A percentile compares a stretch with the other conserved stretches of the same genome.
Conservation (phyloP, 2,113 vertebrate species). For the Lophius piscatorius region DNA sequence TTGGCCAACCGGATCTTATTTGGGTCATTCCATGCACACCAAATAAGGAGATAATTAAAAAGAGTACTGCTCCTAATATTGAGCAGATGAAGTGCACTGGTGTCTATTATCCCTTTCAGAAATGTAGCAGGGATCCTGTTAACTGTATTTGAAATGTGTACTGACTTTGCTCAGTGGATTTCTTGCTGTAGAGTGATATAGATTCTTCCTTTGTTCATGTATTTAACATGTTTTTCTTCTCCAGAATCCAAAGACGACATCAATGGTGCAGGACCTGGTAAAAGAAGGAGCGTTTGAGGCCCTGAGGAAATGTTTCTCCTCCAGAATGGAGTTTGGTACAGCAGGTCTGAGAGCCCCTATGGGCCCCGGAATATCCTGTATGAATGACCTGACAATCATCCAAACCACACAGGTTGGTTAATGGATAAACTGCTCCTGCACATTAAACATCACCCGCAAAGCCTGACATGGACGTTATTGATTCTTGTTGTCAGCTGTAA, state of each 20-base stretch:
- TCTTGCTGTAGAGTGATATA: too few species aligned
- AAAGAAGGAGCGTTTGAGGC: conserved; percentile 77
- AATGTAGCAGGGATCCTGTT: too few species aligned
- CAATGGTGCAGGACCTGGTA: conserved; percentile 82
- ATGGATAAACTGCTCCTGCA: conserved; percentile 1
- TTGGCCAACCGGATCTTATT: too few species aligned
- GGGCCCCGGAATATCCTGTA: conserved; percentile 89
- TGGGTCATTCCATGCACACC: too few species aligned
- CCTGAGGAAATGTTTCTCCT: conserved; percentile 88
- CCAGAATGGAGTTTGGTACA: conserved; percentile 95
- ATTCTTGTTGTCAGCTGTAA: conserved; percentile 6
- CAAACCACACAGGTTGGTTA: conserved; percentile 88
- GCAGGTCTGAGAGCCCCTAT: conserved; percentile 93
- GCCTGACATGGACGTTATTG: not conserved
- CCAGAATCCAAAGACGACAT: conserved; percentile 89
- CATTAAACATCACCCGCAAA: conserved; percentile 6
- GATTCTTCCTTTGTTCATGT: not conserved
- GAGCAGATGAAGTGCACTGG: too few species aligned
- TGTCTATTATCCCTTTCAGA: too few species aligned
- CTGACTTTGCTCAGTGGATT: too few species aligned
- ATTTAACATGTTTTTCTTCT: too few species aligned
- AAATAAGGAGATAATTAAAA: too few species aligned
- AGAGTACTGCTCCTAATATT: too few species aligned
- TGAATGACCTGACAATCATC: conserved; percentile 98
- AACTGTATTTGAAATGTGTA: too few species aligned